phyloP scores from a whole-genome alignment of 2,797 vertebrate species.

The Pantherophis vulpinus region DNA sequence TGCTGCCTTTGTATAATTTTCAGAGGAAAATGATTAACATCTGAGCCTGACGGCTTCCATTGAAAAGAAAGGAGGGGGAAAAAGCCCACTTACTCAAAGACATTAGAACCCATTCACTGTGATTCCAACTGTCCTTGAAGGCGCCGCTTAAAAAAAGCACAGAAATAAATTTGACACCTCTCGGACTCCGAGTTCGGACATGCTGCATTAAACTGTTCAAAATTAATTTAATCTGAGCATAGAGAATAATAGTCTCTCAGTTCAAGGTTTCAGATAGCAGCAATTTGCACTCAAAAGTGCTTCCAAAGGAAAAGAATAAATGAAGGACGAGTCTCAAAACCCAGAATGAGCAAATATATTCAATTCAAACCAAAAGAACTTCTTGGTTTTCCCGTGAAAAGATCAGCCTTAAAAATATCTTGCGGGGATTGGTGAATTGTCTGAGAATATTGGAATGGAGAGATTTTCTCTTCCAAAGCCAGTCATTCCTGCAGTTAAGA shows the following conservation, averaged over 20 bases:
- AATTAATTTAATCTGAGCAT: constrained; percentile 85
- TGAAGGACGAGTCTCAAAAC: constrained; percentile 79
- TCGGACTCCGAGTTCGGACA: constrained; percentile 79
- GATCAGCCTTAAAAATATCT: constrained; percentile 57
- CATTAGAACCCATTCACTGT: constrained; percentile 75
- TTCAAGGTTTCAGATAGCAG: constrained; percentile 80
- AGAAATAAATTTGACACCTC: constrained; percentile 82
- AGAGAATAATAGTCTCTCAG: constrained; percentile 83
- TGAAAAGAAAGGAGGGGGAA: constrained; percentile 58
- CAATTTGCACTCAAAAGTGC: constrained; percentile 81
- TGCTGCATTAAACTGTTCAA: constrained; percentile 83
- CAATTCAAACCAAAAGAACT: constrained; percentile 65
- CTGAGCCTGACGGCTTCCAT: constrained; percentile 73
- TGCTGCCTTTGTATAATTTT: constrained; percentile 63
- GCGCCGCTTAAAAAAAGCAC: constrained; percentile 80
- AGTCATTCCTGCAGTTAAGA: constrained; percentile 14
- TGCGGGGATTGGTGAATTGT: neutral
- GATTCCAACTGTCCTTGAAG: constrained; percentile 80
- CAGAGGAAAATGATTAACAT: constrained; percentile 68
- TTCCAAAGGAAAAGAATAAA: constrained; percentile 81
- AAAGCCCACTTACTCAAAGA: constrained; percentile 66
- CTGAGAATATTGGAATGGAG: neutral
- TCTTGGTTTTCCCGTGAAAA: constrained; percentile 68
- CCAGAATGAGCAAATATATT: constrained; percentile 73
- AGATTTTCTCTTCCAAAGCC: constrained; percentile 53